Evolutionary conservation across 1,140 invertebrate species (phyloP).

Genomic region (Drosophila sucinea): DNA sequence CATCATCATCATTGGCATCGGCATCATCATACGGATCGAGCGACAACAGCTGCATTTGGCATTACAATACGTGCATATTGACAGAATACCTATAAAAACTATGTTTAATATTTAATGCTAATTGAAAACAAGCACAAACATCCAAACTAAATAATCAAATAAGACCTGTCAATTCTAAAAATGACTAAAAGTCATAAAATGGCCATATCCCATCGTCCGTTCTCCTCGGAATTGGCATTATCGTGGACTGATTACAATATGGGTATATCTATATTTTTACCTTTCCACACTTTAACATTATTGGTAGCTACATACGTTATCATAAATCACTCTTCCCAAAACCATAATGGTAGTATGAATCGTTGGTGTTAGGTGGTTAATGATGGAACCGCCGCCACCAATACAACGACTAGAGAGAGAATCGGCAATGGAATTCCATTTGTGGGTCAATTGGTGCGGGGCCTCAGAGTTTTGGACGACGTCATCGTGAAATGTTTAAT

Average conservation of each 20-base stretch:
- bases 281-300: not conserved
- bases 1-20: not conserved
- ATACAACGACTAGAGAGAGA: not conserved
- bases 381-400: not conserved
- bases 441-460: slow-evolving; percentile 48
- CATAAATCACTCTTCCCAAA: not conserved
- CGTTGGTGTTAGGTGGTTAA: not conserved
- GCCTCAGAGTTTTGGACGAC: slow-evolving; percentile 30
- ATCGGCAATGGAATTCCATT: slow-evolving; percentile 29
- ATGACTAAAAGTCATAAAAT: not conserved
- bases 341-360: not conserved
- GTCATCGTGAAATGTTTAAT: slow-evolving; percentile 57
- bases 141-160: not conserved
- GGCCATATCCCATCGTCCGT: not conserved
- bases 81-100: not conserved
- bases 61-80: not conserved
- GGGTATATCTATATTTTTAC: too few species aligned
- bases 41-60: slow-evolving; percentile 9
- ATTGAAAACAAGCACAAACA: not conserved
- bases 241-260: too few species aligned
- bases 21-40: slow-evolving; percentile 12
- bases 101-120: not conserved
- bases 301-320: not conserved
- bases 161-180: not conserved
- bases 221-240: not conserved